These are phyloP conservation scores for Bombus picipes DNA, from an alignment of 1,140 invertebrate genomes.

Conservation along the genomic window DNA sequence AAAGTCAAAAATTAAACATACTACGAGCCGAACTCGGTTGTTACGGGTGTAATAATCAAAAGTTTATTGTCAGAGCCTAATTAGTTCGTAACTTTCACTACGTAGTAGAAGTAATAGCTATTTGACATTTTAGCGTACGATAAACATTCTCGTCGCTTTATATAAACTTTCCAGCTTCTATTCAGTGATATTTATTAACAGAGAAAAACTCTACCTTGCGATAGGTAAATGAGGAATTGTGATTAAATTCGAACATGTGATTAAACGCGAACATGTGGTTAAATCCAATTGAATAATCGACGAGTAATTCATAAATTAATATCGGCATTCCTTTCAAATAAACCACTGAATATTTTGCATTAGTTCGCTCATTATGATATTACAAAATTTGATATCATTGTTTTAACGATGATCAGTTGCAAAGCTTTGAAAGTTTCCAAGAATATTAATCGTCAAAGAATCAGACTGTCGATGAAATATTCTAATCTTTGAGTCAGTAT, in stretches of 20 bases:
- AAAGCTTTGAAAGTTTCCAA: background rate
- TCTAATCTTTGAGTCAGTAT: fast-evolving
- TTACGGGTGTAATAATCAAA: background rate
- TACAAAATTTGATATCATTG: background rate
- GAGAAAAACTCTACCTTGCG: background rate
- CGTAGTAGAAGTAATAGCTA: background rate
- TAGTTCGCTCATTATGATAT: background rate
- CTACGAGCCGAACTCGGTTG: background rate
- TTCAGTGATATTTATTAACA: background rate
- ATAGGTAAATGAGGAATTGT: background rate
- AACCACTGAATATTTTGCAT: background rate
- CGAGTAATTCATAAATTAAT: background rate
- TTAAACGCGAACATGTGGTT: background rate
- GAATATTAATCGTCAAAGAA: background rate
- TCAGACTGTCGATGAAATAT: background rate
- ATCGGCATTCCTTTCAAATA: background rate
- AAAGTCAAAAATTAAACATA: background rate
- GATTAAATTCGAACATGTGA: background rate
- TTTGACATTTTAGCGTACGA: background rate
- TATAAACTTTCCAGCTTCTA: background rate
- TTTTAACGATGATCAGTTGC: background rate
- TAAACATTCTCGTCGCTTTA: background rate
- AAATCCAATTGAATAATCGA: background rate
- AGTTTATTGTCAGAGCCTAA: background rate
- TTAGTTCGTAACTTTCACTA: background rate